Base-by-base conservation (phyloP, 2,888 invertebrate genomes). In the Hololepta plana region DNA sequence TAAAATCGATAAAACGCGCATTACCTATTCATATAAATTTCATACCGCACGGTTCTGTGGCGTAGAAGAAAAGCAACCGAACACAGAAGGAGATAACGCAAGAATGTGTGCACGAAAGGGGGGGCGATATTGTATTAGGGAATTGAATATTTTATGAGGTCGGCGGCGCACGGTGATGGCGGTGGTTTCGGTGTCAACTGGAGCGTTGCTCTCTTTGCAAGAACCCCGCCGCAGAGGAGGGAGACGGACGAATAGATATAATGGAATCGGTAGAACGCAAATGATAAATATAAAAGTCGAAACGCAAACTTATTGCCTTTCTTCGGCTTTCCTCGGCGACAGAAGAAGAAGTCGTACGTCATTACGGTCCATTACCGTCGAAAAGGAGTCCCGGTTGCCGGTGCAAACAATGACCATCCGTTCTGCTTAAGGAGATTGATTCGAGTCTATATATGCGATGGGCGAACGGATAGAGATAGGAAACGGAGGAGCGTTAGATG, bases 81-180 rank as follows among this genome's bases (percentile, higher is more conserved):
- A n/a, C n/a, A n/a, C n/a, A n/a, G n/a, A n/a, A n/a, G n/a, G n/a
- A n/a, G n/a, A n/a, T n/a, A n/a, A n/a, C n/a, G n/a, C n/a, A n/a
- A n/a, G n/a, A n/a, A n/a, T n/a, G n/a, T n/a, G n/a, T n/a, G n/a
- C n/a, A n/a, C n/a, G n/a, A n/a, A n/a, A n/a, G 39, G 36, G 40
- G 41, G 43, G 43, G 49, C 45, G 45, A 57, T 57, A 57, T 57
- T 57, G 54, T 57, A 57, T 57, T 57, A 54, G 52, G 44, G 48
- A 49, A 44, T 48, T 58, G 56, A 57, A 58, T 59, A 57, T 58
- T 57, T 58, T 56, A 58, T 33, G 31, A n/a, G n/a, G n/a, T n/a
- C n/a, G n/a, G n/a, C n/a, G n/a, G n/a, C n/a, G n/a, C n/a, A n/a
- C n/a, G n/a, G n/a, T n/a, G n/a, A n/a, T n/a, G n/a, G n/a, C n/a